phyloP scores from a whole-genome alignment of 2,797 vertebrate genomes.

The Fundulus diaphanus region DNA sequence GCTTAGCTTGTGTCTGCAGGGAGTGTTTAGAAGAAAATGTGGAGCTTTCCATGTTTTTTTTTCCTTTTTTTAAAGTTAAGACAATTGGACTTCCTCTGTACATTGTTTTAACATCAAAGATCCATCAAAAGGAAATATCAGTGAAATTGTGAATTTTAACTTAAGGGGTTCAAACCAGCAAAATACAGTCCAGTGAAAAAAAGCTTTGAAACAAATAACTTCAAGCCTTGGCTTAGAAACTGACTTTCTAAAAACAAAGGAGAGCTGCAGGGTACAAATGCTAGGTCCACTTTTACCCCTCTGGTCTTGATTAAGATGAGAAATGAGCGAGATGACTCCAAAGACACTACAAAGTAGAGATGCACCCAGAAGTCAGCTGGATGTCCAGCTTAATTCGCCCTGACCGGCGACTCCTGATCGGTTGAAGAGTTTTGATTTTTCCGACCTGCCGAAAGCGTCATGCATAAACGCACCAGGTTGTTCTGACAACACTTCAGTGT shows the following conservation, averaged over 20 bases:
- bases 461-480: neutral
- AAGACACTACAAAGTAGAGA: neutral
- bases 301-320: neutral
- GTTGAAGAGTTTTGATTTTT: neutral
- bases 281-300: neutral
- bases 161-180: slow-evolving; percentile 4
- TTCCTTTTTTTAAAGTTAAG: neutral
- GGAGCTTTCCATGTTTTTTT: neutral
- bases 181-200: slow-evolving; percentile 12
- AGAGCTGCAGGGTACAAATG: neutral
- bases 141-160: neutral
- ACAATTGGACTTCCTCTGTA: neutral
- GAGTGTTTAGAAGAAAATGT: neutral
- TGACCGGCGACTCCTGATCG: neutral
- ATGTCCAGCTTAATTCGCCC: too few species aligned
- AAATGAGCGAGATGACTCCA: neutral
- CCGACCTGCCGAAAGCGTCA: neutral
- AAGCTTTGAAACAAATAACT: neutral
- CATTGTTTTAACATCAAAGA: neutral
- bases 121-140: slow-evolving; percentile 13
- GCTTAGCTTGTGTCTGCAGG: neutral
- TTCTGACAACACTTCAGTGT: neutral
- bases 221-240: neutral
- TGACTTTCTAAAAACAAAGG: neutral
- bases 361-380: neutral